Evolutionary conservation across 2,113 vertebrate species (phyloP).

Genomic region (Circaetus gallicus): DNA sequence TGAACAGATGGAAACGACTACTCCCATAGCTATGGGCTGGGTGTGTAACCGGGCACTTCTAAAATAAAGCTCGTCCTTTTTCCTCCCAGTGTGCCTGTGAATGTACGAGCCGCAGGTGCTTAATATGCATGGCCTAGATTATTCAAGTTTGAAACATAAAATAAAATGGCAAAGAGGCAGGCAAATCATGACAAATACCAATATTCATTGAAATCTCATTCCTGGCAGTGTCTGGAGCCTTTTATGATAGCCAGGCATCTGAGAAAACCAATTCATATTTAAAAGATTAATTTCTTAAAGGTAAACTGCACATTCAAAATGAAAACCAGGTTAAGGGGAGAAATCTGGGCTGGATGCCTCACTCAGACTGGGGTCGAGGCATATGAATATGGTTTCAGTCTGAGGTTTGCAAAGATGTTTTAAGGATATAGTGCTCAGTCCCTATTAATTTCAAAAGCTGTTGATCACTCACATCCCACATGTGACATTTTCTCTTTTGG

Average conservation of each 20-base stretch:
- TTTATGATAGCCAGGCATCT: constrained; percentile 68
- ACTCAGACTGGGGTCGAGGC: not conserved
- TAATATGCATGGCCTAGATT: not conserved
- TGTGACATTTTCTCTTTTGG: not conserved
- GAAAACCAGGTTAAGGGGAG: constrained; percentile 25
- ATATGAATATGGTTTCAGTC: not conserved
- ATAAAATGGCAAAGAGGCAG: constrained; percentile 46
- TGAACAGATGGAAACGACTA: constrained; percentile 56
- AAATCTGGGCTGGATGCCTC: not conserved
- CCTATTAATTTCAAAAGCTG: not conserved
- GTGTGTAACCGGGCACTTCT: not conserved
- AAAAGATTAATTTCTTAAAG: constrained; percentile 56
- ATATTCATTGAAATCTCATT: constrained; percentile 72
- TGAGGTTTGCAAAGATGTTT: not conserved
- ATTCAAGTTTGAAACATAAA: constrained; percentile 25
- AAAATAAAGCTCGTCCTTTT: not conserved
- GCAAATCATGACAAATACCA: constrained; percentile 67
- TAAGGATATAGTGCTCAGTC: not conserved
- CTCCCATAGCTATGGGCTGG: constrained; percentile 36
- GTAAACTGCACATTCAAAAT: constrained; percentile 5
- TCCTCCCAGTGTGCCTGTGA: not conserved
- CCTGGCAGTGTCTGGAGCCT: constrained; percentile 66
- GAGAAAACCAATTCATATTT: constrained; percentile 67
- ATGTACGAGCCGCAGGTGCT: not conserved
- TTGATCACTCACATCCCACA: not conserved